phyloP scores from a whole-genome alignment of 2,888 invertebrate genomes.

The Bhutanitis thaidina region DNA sequence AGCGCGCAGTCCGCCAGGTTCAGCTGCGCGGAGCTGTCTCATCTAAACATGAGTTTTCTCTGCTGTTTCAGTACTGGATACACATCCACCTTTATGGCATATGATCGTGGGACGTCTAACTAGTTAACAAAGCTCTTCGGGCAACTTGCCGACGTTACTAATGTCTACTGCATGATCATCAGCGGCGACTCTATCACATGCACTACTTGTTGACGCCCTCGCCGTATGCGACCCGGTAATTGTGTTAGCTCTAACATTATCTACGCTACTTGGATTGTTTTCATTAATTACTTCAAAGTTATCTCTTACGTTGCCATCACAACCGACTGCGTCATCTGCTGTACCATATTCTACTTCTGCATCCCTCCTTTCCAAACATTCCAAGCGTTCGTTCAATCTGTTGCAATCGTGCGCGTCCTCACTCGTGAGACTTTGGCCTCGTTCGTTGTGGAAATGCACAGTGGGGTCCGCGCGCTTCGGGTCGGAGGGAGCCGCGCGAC shows the following conservation, averaged over 20 bases:
- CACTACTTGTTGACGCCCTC: not conserved
- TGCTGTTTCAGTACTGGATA: too few relatives aligned
- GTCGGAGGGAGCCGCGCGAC: constrained; percentile 42
- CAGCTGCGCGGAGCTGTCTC: too few relatives aligned
- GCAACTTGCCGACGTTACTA: not conserved
- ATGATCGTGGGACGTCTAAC: too few relatives aligned
- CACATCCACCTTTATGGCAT: too few relatives aligned
- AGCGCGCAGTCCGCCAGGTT: too few relatives aligned
- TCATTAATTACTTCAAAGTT: not conserved
- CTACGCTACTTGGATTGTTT: not conserved
- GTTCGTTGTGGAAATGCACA: constrained; percentile 36
- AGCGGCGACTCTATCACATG: not conserved
- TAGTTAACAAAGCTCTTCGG: not conserved
- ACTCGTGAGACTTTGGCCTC: constrained; percentile 20
- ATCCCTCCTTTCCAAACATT: not conserved
- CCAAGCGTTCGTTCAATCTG: not conserved
- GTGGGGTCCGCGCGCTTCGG: constrained; percentile 41
- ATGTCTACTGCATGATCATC: not conserved
- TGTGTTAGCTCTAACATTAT: not conserved
- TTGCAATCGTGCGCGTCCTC: constrained; percentile 12
- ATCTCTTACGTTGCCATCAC: not conserved
- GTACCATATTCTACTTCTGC: not conserved
- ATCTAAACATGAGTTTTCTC: too few relatives aligned
- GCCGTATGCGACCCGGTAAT: too few relatives aligned
- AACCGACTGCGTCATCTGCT: not conserved